Base-by-base conservation (phyloP, 2,113 vertebrate species). In the Microtus montanus region DNA sequence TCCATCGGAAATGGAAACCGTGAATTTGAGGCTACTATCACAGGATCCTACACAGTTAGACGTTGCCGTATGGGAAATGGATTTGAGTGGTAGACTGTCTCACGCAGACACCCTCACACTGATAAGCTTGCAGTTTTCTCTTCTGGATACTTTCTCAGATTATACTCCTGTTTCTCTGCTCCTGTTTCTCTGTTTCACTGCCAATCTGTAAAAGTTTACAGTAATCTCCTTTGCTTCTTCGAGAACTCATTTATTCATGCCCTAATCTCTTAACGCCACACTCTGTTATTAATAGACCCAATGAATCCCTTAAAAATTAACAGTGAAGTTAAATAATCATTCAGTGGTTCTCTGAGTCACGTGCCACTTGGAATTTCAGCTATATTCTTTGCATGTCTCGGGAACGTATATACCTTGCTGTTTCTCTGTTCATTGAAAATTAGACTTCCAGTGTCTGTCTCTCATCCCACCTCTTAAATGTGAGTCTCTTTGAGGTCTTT, bases 1-100 rank as follows among this genome's bases (percentile, higher is more conserved):
- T 77, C 33, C 90, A 82, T 66, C 64, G 87, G 61, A 96, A 92
- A 58, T n/a, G 85, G 87, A 93, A 97, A 95, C 71, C 52, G 64
- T 68, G 44, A 95, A 63, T 66, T 73, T 63, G 26, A 85, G n/a
- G 68, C 92, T 78, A 92, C 93, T 92, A 92, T 87, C 78, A 19
- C 38, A 95, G 66, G 30, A 82, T n/a, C 88, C 85, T 66, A 73
- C 64, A 79, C 33, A 91, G 64, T 33, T 49, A 73, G 70, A 38
- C 30, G 78, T 90, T 92, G 93, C 35, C 19, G 1, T 73, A 85
- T 8, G 88, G 10, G 82, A 95, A 94, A 79, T n/a, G 54, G 84
- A 90, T 61, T 77, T 11, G 61, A 41, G 38, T 49, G 44, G 5
- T 38, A 20, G 33, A n/a, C 47, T 70, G 75, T 71, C 28, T 8